Conservation (phyloP, 2,888 invertebrate species). For the Eucera pruinosa region DNA sequence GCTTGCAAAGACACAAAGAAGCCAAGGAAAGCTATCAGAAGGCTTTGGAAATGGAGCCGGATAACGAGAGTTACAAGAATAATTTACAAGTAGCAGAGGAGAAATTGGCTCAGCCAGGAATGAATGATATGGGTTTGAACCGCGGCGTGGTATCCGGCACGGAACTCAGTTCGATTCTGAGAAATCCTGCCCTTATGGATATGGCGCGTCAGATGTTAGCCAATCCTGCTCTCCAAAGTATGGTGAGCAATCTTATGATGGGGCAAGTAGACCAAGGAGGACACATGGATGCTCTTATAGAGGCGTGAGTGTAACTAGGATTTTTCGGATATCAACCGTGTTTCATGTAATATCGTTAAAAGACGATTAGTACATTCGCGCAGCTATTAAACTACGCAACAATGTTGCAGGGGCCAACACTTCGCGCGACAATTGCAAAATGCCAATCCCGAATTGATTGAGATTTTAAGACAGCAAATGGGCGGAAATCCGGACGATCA, state of each 20-base stretch:
- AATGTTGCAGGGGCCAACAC: constrained; percentile 91
- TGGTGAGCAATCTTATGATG: constrained; percentile 88
- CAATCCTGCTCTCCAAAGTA: constrained; percentile 93
- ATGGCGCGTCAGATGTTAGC: constrained; percentile 94
- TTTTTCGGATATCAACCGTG: neutral
- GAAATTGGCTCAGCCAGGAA: constrained; percentile 81
- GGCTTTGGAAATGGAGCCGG: constrained; percentile 95
- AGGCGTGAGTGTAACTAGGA: constrained; percentile 84
- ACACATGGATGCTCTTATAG: constrained; percentile 85
- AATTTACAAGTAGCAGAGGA: constrained; percentile 94
- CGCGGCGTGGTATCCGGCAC: constrained; percentile 76
- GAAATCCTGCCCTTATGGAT: constrained; percentile 92
- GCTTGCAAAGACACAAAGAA: constrained; percentile 92
- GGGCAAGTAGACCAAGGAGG: constrained; percentile 77
- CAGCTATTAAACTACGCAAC: too few species aligned
- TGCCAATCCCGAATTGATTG: constrained; percentile 93
- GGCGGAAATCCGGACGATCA: constrained; percentile 78
- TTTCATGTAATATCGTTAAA: too few species aligned
- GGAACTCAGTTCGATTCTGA: constrained; percentile 89
- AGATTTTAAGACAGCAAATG: constrained; percentile 89
- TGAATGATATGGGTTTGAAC: constrained; percentile 66
- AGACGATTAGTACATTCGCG: constrained; percentile 18
- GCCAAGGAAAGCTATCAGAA: constrained; percentile 94
- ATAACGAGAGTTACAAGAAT: constrained; percentile 94
- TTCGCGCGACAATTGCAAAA: constrained; percentile 93